A percentile compares a stretch with the other conserved stretches of the same genome.
Conservation (phyloP, 2,113 vertebrate genomes). For the Sebastes schlegelii region DNA sequence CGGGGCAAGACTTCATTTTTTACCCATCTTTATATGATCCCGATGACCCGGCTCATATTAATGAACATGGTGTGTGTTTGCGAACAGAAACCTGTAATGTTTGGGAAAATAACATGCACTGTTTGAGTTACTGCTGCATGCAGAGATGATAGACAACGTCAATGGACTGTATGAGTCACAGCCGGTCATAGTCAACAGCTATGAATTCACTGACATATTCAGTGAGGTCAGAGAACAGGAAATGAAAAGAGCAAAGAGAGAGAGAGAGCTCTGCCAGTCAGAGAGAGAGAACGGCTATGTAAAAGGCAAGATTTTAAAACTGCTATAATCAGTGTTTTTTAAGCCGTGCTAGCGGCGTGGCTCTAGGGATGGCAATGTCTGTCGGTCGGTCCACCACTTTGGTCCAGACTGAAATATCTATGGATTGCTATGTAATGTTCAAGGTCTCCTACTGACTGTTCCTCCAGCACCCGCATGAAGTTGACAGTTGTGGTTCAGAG, state of each 20-base stretch:
- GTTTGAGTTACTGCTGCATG: slow-evolving; percentile 55
- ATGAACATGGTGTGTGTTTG: slow-evolving; percentile 23
- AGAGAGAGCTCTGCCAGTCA: slow-evolving; percentile 7
- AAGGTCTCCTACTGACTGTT: background rate
- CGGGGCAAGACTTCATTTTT: slow-evolving; percentile 39
- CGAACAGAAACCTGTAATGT: slow-evolving; percentile 26
- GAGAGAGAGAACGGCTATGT: background rate
- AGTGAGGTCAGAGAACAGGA: slow-evolving; percentile 34
- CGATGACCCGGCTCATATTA: slow-evolving; percentile 49
- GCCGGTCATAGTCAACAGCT: slow-evolving; percentile 55
- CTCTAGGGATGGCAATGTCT: background rate
- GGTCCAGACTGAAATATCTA: background rate
- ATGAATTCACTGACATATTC: slow-evolving; percentile 68
- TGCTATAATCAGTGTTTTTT: background rate
- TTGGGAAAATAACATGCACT: slow-evolving; percentile 40
- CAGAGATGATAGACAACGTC: slow-evolving; percentile 67
- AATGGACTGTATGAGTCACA: slow-evolving; percentile 63
- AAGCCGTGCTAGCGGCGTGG: too few species aligned
- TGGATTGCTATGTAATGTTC: background rate
- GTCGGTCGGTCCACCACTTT: background rate
- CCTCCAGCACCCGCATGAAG: background rate
- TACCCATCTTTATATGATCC: slow-evolving; percentile 45
- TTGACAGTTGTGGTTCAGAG: background rate
- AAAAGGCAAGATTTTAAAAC: background rate
- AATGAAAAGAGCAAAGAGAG: background rate